Evolutionary conservation across 64 coral and sea anemone genomes (phyloP).

Genomic region (Stylophora pistillata): DNA sequence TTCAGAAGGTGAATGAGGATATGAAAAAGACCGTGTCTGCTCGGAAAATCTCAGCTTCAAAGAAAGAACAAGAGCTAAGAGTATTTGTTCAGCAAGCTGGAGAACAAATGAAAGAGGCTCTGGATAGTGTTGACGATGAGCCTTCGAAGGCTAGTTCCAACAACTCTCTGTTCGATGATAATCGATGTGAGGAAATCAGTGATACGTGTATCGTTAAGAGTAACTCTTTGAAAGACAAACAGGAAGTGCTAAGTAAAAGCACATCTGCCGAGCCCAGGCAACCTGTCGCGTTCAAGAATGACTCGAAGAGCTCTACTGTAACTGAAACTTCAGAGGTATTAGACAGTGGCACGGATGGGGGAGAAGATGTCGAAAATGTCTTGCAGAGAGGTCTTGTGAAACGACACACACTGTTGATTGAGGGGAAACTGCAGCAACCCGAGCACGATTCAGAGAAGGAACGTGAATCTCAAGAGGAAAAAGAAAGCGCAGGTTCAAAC

Average conservation of each 20-base stretch:
- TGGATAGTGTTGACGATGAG: background rate
- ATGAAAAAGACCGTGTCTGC: constrained; percentile 42
- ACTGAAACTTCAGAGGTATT: background rate
- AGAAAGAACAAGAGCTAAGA: constrained; percentile 18
- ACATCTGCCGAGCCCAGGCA: too few species aligned
- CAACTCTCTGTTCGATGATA: background rate
- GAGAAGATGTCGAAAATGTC: background rate
- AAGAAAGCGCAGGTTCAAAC: background rate
- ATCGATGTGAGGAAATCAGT: background rate
- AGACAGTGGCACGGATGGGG: background rate
- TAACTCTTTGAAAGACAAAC: background rate
- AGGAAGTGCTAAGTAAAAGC: too few species aligned
- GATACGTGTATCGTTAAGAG: background rate
- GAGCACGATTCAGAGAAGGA: background rate
- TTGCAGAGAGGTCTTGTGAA: constrained; percentile 46
- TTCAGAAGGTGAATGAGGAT: constrained; percentile 53
- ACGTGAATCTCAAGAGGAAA: background rate
- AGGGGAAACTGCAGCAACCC: constrained; percentile 6
- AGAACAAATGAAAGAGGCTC: background rate
- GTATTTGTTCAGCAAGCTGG: background rate
- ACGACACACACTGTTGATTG: constrained; percentile 29
- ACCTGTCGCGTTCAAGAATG: too few species aligned
- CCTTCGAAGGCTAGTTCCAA: background rate
- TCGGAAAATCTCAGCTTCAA: background rate
- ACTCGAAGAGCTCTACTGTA: background rate